A percentile compares a stretch with the other conserved stretches of the same genome.
Evolutionary conservation across 2,797 vertebrate species (phyloP).

Genomic region (Gymnothorax javanicus): DNA sequence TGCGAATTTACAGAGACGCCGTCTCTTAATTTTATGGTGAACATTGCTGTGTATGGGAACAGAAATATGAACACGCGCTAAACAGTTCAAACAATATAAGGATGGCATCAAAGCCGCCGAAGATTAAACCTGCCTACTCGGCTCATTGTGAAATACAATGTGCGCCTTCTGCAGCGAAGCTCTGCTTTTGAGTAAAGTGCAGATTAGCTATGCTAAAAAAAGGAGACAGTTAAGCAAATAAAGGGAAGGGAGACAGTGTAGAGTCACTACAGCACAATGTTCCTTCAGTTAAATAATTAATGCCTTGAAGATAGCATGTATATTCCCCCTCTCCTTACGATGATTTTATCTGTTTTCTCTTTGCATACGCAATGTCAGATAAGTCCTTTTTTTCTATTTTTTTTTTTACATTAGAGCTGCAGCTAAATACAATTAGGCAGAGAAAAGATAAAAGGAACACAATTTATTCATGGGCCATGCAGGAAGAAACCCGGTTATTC

Average conservation of each 20-base stretch:
- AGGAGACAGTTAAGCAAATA: background rate
- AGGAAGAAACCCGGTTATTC: conserved; percentile 5
- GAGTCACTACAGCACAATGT: background rate
- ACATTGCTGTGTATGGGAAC: conserved; percentile 1
- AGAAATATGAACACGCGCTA: background rate
- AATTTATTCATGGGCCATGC: background rate
- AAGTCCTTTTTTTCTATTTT: background rate
- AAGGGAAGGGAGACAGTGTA: background rate
- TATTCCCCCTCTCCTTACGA: background rate
- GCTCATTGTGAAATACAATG: background rate
- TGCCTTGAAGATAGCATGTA: background rate
- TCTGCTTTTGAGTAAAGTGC: background rate
- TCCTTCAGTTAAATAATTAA: background rate
- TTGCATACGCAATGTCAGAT: background rate
- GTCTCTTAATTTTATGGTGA: background rate
- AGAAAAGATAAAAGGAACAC: background rate
- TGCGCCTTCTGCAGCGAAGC: conserved; percentile 1
- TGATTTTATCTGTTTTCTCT: background rate
- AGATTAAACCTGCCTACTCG: background rate
- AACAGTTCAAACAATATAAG: background rate
- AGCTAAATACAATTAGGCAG: background rate
- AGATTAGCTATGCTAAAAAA: conserved; percentile 16
- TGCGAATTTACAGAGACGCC: background rate
- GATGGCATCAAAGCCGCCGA: background rate
- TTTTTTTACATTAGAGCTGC: background rate